phyloP scores from a whole-genome alignment of 1,140 invertebrate species.

The Eubasilissa regina region DNA sequence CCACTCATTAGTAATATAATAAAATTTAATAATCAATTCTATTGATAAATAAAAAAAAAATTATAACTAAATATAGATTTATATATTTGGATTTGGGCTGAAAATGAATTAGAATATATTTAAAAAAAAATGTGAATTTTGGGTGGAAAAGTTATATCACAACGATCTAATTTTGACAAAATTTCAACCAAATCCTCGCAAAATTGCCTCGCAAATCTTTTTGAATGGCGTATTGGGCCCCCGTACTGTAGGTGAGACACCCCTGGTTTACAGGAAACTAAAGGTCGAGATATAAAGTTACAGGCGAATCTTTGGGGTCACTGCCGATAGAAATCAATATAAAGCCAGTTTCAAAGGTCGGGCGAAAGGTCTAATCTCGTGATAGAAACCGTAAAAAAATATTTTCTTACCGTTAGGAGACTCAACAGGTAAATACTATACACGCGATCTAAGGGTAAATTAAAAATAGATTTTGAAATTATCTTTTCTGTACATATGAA shows the following conservation, averaged over 20 bases:
- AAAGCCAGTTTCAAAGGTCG: conserved; percentile 3
- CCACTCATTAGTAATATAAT: too few species aligned
- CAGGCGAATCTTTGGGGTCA: conserved; percentile 25
- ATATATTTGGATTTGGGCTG: too few species aligned
- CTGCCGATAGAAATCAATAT: conserved; percentile 29
- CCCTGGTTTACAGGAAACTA: neutral
- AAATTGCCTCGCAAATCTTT: too few species aligned
- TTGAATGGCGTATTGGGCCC: neutral
- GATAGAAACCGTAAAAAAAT: conserved; percentile 13
- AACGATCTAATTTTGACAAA: too few species aligned
- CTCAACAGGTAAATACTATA: conserved; percentile 26
- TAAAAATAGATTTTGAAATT: neutral
- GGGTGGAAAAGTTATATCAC: too few species aligned
- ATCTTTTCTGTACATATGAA: too few species aligned
- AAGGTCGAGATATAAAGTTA: conserved; percentile 24
- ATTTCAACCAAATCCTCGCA: too few species aligned
- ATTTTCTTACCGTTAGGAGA: conserved; percentile 16
- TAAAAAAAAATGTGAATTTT: too few species aligned
- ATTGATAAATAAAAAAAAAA: too few species aligned
- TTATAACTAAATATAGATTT: too few species aligned
- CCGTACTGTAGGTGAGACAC: neutral
- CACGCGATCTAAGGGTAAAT: neutral
- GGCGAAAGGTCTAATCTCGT: conserved; percentile 25
- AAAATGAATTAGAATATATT: too few species aligned
- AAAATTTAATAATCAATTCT: too few species aligned